Conservation (phyloP, 2,797 vertebrate species). For the Cyclura pinguis region DNA sequence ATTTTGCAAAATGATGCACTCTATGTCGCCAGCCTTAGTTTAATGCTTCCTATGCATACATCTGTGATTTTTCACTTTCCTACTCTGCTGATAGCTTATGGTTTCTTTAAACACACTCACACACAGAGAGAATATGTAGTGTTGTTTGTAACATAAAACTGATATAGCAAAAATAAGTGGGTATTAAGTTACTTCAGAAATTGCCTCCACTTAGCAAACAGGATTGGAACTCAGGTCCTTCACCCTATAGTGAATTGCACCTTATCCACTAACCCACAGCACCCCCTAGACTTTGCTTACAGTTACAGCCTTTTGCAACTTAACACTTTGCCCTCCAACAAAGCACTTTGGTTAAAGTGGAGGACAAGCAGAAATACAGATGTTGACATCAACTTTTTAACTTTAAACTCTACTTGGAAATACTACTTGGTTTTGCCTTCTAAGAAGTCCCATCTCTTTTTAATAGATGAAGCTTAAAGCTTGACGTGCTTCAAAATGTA, state of each 20-base stretch:
- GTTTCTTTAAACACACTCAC: neutral
- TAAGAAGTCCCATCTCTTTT: neutral
- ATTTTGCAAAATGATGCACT: neutral
- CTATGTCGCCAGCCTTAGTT: neutral
- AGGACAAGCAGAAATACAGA: neutral
- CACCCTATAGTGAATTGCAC: neutral
- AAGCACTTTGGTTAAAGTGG: neutral
- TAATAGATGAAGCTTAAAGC: neutral
- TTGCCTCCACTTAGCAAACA: neutral
- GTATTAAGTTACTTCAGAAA: neutral
- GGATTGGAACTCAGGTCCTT: constrained; percentile 37
- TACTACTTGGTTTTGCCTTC: neutral
- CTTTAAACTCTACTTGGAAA: neutral
- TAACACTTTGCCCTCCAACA: neutral
- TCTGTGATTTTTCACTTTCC: neutral
- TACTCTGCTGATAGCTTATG: neutral
- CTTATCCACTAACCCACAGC: constrained; percentile 47
- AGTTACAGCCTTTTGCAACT: neutral
- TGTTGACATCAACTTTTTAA: neutral
- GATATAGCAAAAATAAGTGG: neutral
- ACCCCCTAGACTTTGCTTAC: constrained; percentile 48
- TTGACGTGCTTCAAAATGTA: constrained; percentile 10
- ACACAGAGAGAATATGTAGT: neutral
- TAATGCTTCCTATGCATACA: neutral
- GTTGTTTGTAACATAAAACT: neutral